Base-by-base conservation (phyloP, 2,113 vertebrate species). In the Lepus americanus region DNA sequence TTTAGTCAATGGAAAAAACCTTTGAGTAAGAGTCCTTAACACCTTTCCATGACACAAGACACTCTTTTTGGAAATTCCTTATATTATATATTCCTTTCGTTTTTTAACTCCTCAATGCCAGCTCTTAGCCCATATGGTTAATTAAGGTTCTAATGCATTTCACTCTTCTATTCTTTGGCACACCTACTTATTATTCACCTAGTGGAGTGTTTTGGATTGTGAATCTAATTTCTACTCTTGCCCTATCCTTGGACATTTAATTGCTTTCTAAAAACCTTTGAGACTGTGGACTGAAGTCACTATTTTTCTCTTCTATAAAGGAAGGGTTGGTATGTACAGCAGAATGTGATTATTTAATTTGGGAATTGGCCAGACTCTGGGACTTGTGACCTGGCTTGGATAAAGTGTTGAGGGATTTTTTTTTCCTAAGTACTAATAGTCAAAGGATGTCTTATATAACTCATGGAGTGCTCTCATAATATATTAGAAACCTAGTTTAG, bases 11-110 rank as follows among this genome's bases (percentile, higher is more conserved):
- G 96, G 89, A 94, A 96, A 97, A 94, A 77, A 12, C 17, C 5
- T 92, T 90, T 69, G 55, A 92, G 67, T 94, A 89, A 87, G 87
- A 95, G 39, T 85, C 13, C 82, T 97, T 95, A 95, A 81, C 93
- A 96, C 86, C 82, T 95, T 94, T 95, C 80, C 79, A 92, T 95
- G 94, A 97, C 61, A 89, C 87, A 76, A 95, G 89, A 79, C 51
- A 88, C 59, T 90, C 51, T 90, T 96, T 59, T 92, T 86, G 70
- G 94, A 92, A 90, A 94, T 6, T 85, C 61, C 55, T 95, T 72
- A 33, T 69, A 39, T 27, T 64, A 69, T 61, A 87, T 66, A 85
- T 31, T 20, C 19, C 22, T 88, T 95, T 95, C 51, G 23, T 87
- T 94, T 88, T 51, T 51, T 39, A 72, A 84, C 9, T 61, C n/a